Evolutionary conservation across 2,113 vertebrate genomes (phyloP).

Genomic region (Hippopotamus amphibius): DNA sequence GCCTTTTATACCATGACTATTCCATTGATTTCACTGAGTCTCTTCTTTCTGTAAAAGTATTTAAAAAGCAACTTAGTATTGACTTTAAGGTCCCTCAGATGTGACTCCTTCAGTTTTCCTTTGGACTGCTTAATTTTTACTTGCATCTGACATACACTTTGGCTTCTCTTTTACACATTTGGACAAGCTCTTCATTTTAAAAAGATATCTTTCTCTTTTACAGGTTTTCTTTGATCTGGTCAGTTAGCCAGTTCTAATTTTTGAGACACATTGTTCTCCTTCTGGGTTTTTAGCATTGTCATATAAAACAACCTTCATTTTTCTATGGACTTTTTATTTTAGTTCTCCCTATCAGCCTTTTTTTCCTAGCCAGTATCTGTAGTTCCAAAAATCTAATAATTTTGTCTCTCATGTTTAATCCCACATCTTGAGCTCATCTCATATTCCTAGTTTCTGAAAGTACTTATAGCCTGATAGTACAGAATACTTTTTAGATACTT

Average conservation of each 20-base stretch:
- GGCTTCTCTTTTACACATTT: not conserved
- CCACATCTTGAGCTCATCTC: not conserved
- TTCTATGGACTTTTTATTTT: not conserved
- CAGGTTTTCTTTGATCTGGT: not conserved
- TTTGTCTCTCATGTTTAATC: not conserved
- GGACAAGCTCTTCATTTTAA: not conserved
- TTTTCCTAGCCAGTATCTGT: not conserved
- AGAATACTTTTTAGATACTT: constrained; percentile 19
- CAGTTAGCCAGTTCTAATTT: not conserved
- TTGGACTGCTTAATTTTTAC: constrained; percentile 15
- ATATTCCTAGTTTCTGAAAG: constrained; percentile 4
- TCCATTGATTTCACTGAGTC: not conserved
- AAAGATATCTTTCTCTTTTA: not conserved
- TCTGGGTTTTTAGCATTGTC: constrained; percentile 8
- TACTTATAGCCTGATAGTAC: not conserved
- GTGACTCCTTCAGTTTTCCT: not conserved
- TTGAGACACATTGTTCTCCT: not conserved
- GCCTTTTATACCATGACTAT: not conserved
- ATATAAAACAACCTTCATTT: not conserved
- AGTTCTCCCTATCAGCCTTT: not conserved
- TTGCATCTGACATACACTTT: not conserved
- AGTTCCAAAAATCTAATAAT: not conserved
- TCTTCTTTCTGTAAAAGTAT: constrained; percentile 32
- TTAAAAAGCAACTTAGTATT: not conserved
- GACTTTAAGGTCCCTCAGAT: not conserved